phyloP scores from a whole-genome alignment of 2,888 invertebrate species.

The Troglohyphantes excavatus region DNA sequence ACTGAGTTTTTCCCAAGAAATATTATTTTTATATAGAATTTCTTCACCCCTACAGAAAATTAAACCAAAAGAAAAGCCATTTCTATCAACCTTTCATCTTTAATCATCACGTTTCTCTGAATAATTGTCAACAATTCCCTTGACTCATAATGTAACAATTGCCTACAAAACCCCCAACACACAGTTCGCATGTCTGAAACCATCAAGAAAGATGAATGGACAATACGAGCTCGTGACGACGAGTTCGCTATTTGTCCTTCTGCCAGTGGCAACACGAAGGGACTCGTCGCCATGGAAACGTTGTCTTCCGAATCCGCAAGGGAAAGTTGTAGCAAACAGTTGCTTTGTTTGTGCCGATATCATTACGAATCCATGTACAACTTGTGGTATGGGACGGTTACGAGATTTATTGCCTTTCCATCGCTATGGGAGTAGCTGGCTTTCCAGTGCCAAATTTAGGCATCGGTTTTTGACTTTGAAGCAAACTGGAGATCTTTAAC shows the following conservation, averaged over 20 bases:
- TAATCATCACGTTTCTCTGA: too few species aligned
- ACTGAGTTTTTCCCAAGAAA: too few species aligned
- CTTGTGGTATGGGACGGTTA: not conserved
- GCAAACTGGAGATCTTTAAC: not conserved
- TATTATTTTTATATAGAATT: too few species aligned
- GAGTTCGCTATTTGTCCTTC: constrained; percentile 60
- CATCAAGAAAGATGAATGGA: constrained; percentile 51
- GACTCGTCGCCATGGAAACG: constrained; percentile 51
- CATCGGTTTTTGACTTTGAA: not conserved
- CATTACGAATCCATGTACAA: constrained; percentile 18
- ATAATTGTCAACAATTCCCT: not conserved
- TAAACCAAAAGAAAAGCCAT: too few species aligned
- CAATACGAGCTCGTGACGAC: constrained; percentile 39
- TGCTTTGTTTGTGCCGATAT: not conserved
- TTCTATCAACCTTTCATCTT: too few species aligned
- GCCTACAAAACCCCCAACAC: not conserved
- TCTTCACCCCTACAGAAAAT: too few species aligned
- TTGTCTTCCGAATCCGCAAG: constrained; percentile 34
- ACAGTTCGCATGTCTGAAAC: not conserved
- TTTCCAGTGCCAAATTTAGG: not conserved
- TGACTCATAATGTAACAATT: not conserved
- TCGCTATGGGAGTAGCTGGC: not conserved
- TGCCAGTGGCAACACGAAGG: constrained; percentile 56
- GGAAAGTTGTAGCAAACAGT: constrained; percentile 35
- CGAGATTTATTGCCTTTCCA: not conserved